Percentiles rank a stretch among this genome's conserved stretches.
phyloP scores from a whole-genome alignment of 1,140 invertebrate genomes.

The Drosophila murphyi region DNA sequence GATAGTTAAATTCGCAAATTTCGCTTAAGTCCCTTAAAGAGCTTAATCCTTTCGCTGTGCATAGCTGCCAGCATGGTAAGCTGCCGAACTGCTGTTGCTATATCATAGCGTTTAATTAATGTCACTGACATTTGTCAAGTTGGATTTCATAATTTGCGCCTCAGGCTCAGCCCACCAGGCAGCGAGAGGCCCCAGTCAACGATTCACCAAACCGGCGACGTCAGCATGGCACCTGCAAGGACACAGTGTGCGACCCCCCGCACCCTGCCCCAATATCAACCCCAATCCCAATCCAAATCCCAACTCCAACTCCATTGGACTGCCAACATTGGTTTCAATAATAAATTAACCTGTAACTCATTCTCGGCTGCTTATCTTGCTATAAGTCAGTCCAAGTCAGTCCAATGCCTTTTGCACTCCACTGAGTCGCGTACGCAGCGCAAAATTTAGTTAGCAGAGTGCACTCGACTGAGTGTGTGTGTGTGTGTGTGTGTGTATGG shows the following conservation, averaged over 20 bases:
- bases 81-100: constrained; percentile 29
- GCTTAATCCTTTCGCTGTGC: not conserved
- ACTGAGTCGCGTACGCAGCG: constrained; percentile 44
- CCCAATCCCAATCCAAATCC: not conserved
- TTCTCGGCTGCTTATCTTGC: constrained; percentile 64
- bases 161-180: constrained; percentile 18
- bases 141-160: constrained; percentile 67
- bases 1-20: not conserved
- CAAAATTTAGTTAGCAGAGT: constrained; percentile 49
- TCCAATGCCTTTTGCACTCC: constrained; percentile 57
- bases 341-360: constrained; percentile 73
- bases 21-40: constrained; percentile 8
- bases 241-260: not conserved
- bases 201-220: constrained; percentile 38
- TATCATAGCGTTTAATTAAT: constrained; percentile 70
- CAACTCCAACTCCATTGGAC: not conserved
- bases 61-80: not conserved
- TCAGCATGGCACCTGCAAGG: constrained; percentile 46
- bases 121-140: constrained; percentile 71
- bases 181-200: not conserved
- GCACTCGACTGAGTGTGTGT: constrained; percentile 31
- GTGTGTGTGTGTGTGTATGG: constrained; percentile 1
- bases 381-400: constrained; percentile 56
- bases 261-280: not conserved
- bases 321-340: constrained; percentile 73